phyloP scores from a whole-genome alignment of 2,888 invertebrate genomes.

The Anoncus sp. region DNA sequence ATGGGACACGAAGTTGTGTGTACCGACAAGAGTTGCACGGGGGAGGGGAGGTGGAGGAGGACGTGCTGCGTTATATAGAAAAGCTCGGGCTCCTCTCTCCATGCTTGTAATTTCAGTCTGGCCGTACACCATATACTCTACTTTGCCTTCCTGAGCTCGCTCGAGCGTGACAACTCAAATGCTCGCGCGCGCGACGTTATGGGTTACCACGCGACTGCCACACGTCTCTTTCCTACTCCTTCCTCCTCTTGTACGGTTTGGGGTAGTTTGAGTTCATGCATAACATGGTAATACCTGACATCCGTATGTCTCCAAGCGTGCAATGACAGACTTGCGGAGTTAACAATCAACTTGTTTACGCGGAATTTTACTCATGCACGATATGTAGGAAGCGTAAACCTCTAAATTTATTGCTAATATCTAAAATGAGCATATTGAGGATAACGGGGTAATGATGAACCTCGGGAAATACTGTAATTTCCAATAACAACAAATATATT shows the following conservation, averaged over 20 bases:
- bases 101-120: conserved; percentile 47
- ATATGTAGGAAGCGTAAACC: too few relatives aligned
- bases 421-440: too few relatives aligned
- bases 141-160: conserved; percentile 30
- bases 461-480: too few relatives aligned
- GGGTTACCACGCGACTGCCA: conserved; percentile 5
- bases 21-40: conserved; percentile 18
- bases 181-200: conserved; percentile 29
- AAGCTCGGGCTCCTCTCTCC: conserved; percentile 22
- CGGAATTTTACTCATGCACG: neutral
- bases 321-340: neutral
- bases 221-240: neutral
- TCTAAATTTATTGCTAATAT: too few relatives aligned
- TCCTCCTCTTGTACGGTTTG: neutral
- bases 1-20: conserved; percentile 49
- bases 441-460: too few relatives aligned
- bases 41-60: conserved; percentile 1
- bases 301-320: neutral
- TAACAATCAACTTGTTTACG: neutral
- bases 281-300: neutral
- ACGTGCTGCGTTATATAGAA: conserved; percentile 20
- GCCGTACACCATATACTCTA: conserved; percentile 30
- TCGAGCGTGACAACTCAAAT: conserved; percentile 46
- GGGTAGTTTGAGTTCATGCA: conserved; percentile 16
- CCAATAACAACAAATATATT: too few relatives aligned